Base-by-base conservation (phyloP, 1,140 invertebrate genomes). In the Papilio machaon region DNA sequence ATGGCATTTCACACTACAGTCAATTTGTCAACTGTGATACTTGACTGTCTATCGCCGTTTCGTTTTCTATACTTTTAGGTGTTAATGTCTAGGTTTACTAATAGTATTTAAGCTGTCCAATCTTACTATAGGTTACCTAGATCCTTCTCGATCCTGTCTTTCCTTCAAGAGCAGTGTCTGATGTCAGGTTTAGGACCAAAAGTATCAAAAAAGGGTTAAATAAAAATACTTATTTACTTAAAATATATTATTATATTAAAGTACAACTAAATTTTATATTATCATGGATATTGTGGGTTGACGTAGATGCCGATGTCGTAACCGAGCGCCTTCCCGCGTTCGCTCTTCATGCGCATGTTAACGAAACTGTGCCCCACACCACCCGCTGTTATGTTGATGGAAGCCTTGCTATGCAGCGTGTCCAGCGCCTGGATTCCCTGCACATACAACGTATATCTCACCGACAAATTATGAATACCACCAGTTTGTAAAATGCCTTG, bases 361-460 rank as follows among this genome's bases (percentile, higher is more conserved):
- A 92, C 94, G 76, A 87, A 91, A 0, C 87, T 80, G 60, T 88
- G 84, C 0, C 94, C 94, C 0, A 95, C 87, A 0, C 94, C 94
- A 0, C 94, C 94, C 0, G 90, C 91, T 0, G 92, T 93, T 7
- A 95, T 84, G 81, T 94, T 92, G 2, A 92, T 85, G 1, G 89
- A 88, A 0, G 91, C 80, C 23, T 90, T 90, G 49, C 88, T 90
- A 82, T 92, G 91, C 23, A 88, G 58, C 13, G 75, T 87, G 83
- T 94, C 92, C 46, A 94, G 73, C 0, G 89, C 91, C 85, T 92
- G 91, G 30, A 94, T 94, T 38, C 91, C 92, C 92, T 94, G 89
- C 74, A 64, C 80, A 75, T 60, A 73, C 13, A 81, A 64, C 13
- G 74, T 64, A 19, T 2, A n/a, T 35, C 4, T 11, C 6, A 73